Percentiles rank a stretch among this genome's conserved stretches.
These are phyloP conservation scores for Margarornis squamiger DNA, from an alignment of 2,797 vertebrate species.

Conservation along the genomic window DNA sequence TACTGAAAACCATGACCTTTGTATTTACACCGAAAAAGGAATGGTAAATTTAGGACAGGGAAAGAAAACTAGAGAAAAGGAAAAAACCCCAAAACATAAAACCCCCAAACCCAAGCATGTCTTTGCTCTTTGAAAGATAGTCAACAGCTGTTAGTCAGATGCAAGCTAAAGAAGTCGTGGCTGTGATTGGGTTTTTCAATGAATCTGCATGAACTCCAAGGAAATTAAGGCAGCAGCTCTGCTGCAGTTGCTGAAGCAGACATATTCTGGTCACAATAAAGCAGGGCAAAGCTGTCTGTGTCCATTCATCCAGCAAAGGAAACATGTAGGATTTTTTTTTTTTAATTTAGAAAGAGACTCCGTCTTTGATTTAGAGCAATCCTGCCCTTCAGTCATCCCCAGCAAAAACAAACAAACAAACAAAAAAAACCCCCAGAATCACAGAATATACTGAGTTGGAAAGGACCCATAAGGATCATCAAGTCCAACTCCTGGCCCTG, in stretches of 20 bases:
- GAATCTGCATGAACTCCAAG: not conserved
- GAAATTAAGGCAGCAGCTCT: not conserved
- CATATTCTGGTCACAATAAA: not conserved
- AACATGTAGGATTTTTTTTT: not conserved
- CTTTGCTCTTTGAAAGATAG: not conserved
- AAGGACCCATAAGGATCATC: not conserved
- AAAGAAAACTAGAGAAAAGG: not conserved
- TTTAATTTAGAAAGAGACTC: not conserved
- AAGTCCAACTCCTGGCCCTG: not conserved
- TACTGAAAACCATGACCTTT: constrained; percentile 33
- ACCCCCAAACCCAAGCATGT: not conserved
- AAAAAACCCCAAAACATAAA: not conserved
- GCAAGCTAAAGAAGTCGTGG: not conserved
- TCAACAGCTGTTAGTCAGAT: not conserved
- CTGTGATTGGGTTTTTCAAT: not conserved
- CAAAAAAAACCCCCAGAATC: not conserved
- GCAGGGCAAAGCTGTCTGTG: not conserved
- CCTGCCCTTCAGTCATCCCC: not conserved
- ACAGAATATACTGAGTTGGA: not conserved
- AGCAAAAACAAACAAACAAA: not conserved
- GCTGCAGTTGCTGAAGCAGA: not conserved
- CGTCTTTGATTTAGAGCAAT: not conserved
- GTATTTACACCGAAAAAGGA: constrained; percentile 24
- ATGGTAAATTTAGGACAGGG: not conserved
- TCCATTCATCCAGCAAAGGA: not conserved